Percentiles rank a stretch among this genome's conserved stretches.
Evolutionary conservation across 35 echinoderm and acorn worm species (phyloP).

Genomic region (Heliocidaris erythrogramma): DNA sequence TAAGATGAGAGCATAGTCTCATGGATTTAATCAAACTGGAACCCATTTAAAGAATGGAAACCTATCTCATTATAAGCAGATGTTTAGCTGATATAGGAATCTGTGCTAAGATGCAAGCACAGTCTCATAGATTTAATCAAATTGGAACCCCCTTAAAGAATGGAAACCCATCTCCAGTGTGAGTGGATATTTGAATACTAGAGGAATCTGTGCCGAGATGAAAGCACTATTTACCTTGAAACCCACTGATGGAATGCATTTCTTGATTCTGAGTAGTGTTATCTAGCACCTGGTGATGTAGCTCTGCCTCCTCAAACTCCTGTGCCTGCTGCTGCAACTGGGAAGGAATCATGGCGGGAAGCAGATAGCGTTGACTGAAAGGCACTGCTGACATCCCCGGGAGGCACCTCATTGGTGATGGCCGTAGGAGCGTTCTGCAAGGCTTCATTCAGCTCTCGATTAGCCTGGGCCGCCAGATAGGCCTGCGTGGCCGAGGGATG

Average conservation of each 20-base stretch:
- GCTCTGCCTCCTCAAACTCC: conserved; percentile 68
- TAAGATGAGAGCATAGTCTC: not conserved
- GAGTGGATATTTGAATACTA: not conserved
- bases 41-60: not conserved
- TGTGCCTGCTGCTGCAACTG: conserved; percentile 48
- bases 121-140: not conserved
- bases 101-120: not conserved
- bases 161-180: not conserved
- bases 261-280: conserved; percentile 52
- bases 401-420: not conserved
- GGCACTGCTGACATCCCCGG: conserved; percentile 41
- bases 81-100: no score
- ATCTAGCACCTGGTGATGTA: conserved; percentile 74
- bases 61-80: not conserved
- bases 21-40: not conserved
- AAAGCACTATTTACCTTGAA: conserved; percentile 38
- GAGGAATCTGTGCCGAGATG: not conserved
- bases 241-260: conserved; percentile 43
- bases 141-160: not conserved
- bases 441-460: conserved; percentile 40
- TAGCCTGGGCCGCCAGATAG: conserved; percentile 24
- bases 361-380: conserved; percentile 54
- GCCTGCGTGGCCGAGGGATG: not conserved
- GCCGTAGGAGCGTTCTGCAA: conserved; percentile 19
- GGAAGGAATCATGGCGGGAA: conserved; percentile 50